Base-by-base conservation (phyloP, 2,113 vertebrate genomes). In the Piaya cayana region DNA sequence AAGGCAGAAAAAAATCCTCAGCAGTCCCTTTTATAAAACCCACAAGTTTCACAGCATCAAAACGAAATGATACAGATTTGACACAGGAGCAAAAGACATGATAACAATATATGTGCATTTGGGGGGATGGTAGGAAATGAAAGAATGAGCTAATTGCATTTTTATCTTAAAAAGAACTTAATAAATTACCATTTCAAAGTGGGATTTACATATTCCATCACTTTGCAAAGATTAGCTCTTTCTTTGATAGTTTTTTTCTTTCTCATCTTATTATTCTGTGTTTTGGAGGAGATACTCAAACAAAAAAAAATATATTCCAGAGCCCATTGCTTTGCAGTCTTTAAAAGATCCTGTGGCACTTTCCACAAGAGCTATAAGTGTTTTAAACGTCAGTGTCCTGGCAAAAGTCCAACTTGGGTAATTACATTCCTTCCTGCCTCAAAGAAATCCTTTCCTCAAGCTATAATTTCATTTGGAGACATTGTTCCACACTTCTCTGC, bases 171-270 rank as follows among this genome's bases (percentile, higher is more conserved):
- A 97, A 96, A 96, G 91, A 96, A 96, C 93, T 94, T 95, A 96
- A 95, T 95, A 95, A 96, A 97, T 97, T 96, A 96, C 87, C 97
- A 97, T 97, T 97, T 97, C 96, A 97, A 97, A 97, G 96, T 86
- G 52, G 88, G 91, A 96, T 97, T 97, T 97, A 93, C 96, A 96
- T 96, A 97, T 94, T 92, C 89, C 85, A 93, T 94, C 95, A 87
- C 84, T 97, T 95, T 71, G 50, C 87, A 75, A 83, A 97, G 97
- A 97, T 97, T 97, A 97, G 82, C 80, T 96, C 89, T 84, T 95
- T 78, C 96, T 97, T 96, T 96, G 76, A 96, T 95, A 92, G 64
- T 94, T 94, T 94, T 82, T 83, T 82, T 76, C 55, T 59, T 81
- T 92, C 88, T 82, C 76, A 17, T 83, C 90, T 96, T 92, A 87